Percentiles rank a stretch among this genome's conserved stretches.
Conservation (phyloP, 1,140 invertebrate genomes). For the Aphaenogaster ashmeadi region DNA sequence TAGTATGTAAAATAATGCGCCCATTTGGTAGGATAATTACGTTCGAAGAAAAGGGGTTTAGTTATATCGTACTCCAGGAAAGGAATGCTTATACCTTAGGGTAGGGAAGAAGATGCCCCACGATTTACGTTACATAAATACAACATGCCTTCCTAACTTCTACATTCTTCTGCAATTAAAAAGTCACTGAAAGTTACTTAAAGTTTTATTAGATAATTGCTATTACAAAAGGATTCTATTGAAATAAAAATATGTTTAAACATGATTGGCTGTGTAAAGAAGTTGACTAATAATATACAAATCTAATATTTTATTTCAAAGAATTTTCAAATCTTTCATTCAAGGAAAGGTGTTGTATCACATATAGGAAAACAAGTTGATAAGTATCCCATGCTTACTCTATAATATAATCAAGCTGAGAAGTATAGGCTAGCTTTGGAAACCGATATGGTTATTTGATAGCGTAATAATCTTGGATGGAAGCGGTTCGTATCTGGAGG, state of each 20-base stretch:
- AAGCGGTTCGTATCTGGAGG: slow-evolving; percentile 68
- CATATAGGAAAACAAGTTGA: not conserved
- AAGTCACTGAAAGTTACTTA: not conserved
- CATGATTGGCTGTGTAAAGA: not conserved
- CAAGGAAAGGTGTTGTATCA: not conserved
- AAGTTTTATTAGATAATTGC: slow-evolving; percentile 6
- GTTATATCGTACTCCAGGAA: slow-evolving; percentile 49
- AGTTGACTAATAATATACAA: not conserved
- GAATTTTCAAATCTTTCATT: not conserved
- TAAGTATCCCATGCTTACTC: not conserved
- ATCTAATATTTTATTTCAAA: not conserved
- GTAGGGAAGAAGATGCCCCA: slow-evolving; percentile 41
- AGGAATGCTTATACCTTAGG: slow-evolving; percentile 47
- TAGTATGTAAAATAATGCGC: slow-evolving; percentile 71
- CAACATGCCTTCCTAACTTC: slow-evolving; percentile 55
- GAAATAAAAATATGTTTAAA: not conserved
- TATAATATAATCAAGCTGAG: not conserved
- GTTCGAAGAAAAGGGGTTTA: slow-evolving; percentile 72
- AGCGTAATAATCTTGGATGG: slow-evolving; percentile 72
- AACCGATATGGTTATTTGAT: slow-evolving; percentile 57
- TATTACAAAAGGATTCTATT: not conserved
- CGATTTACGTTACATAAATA: slow-evolving; percentile 73
- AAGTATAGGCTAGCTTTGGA: not conserved
- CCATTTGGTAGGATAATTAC: slow-evolving; percentile 76
- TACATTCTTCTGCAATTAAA: slow-evolving; percentile 30